Percentiles rank a stretch among this genome's conserved stretches.
Conservation (phyloP, 1,140 invertebrate species). For the Orius laevigatus region DNA sequence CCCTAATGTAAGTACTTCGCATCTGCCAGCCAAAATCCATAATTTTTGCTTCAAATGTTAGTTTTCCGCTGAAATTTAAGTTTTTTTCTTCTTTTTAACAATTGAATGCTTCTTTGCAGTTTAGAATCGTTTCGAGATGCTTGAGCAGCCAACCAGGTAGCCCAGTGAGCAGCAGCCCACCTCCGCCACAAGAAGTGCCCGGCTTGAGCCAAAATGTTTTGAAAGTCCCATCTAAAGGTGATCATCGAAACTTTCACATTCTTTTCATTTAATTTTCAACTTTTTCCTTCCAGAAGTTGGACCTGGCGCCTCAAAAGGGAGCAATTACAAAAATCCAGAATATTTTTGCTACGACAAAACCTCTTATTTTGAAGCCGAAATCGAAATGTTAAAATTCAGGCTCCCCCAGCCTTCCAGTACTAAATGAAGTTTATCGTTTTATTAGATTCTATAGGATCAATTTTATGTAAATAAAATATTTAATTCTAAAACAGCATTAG, state of each 20-base stretch:
- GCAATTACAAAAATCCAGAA: conserved; percentile 70
- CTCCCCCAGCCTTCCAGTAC: conserved; percentile 45
- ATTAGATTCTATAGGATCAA: not conserved
- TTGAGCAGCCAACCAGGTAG: too few species aligned
- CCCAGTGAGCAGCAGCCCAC: too few species aligned
- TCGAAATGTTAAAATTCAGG: conserved; percentile 63
- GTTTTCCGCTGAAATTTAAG: too few species aligned
- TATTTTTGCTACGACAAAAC: conserved; percentile 65
- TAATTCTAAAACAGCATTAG: too few species aligned
- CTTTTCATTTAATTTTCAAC: not conserved
- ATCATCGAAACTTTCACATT: not conserved
- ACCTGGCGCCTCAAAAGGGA: conserved; percentile 51
- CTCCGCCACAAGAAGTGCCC: not conserved
- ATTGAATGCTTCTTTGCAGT: too few species aligned
- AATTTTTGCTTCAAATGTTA: too few species aligned
- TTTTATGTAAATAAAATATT: too few species aligned
- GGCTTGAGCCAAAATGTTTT: not conserved
- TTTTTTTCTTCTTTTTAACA: too few species aligned
- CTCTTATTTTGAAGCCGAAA: conserved; percentile 67
- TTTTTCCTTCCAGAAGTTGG: conserved; percentile 38
- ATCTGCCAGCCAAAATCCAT: too few species aligned
- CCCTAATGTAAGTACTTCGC: too few species aligned
- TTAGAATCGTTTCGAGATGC: too few species aligned
- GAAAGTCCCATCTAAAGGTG: not conserved
- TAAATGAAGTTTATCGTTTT: not conserved